Evolutionary conservation across 2,888 invertebrate genomes (phyloP).

Genomic region (Nematopogon swammerdamellus): DNA sequence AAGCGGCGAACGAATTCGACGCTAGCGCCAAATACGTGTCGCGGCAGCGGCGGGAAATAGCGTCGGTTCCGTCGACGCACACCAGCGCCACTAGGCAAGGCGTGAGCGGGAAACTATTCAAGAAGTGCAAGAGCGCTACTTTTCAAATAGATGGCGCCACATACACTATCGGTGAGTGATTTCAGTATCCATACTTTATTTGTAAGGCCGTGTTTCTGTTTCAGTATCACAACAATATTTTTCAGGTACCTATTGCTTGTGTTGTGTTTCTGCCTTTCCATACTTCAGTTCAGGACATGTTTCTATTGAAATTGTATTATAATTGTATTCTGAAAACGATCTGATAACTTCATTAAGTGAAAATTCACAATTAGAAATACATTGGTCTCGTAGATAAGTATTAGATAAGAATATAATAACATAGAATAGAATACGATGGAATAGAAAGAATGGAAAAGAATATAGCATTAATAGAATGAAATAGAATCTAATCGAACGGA

Average conservation of each 20-base stretch:
- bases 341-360: too few relatives aligned
- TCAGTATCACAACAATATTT: neutral
- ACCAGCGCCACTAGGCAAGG: conserved; percentile 47
- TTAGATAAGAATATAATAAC: too few relatives aligned
- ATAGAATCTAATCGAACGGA: too few relatives aligned
- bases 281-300: too few relatives aligned
- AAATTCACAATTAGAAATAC: too few relatives aligned
- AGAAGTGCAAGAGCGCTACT: conserved; percentile 85
- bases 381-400: too few relatives aligned
- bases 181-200: conserved; percentile 1
- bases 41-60: conserved; percentile 30
- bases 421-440: too few relatives aligned
- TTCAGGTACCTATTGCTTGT: neutral
- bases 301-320: too few relatives aligned
- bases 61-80: conserved; percentile 45
- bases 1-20: conserved; percentile 43
- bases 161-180: conserved; percentile 75
- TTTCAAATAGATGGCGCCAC: conserved; percentile 84
- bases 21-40: conserved; percentile 29
- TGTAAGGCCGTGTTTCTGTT: neutral
- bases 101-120: conserved; percentile 61
- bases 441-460: too few relatives aligned
- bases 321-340: too few relatives aligned
- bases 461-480: too few relatives aligned
- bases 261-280: neutral